Conservation (phyloP, 2,888 invertebrate species). For the Apotomis capreana region DNA sequence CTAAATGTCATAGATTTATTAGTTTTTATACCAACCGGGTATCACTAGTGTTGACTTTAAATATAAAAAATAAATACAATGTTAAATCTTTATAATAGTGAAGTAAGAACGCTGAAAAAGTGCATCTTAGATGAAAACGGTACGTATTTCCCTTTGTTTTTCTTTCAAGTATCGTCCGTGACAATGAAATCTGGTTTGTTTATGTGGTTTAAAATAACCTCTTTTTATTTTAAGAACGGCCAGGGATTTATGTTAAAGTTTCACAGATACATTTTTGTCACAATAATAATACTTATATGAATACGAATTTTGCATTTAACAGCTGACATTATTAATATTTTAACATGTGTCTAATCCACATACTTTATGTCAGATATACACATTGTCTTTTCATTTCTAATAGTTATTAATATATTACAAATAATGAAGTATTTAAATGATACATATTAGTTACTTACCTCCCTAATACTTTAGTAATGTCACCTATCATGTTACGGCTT, state of each 20-base stretch:
- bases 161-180: conserved; percentile 5
- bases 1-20: conserved; percentile 69
- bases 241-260: neutral
- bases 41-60: conserved; percentile 27
- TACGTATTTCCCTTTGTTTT: conserved; percentile 33
- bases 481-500: no score
- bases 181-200: conserved; percentile 22
- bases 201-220: conserved; percentile 22
- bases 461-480: no score
- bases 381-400: no score
- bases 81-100: neutral
- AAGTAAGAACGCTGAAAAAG: conserved; percentile 17
- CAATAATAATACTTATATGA: neutral
- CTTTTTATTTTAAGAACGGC: conserved; percentile 5
- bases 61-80: neutral
- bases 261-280: neutral
- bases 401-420: no score
- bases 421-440: no score
- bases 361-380: no score
- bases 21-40: conserved; percentile 44
- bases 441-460: no score
- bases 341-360: no score
- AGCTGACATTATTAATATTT: neutral
- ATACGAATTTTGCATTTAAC: neutral
- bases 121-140: conserved; percentile 34